Conservation (phyloP, 2,888 invertebrate genomes). For the Antitype chi region DNA sequence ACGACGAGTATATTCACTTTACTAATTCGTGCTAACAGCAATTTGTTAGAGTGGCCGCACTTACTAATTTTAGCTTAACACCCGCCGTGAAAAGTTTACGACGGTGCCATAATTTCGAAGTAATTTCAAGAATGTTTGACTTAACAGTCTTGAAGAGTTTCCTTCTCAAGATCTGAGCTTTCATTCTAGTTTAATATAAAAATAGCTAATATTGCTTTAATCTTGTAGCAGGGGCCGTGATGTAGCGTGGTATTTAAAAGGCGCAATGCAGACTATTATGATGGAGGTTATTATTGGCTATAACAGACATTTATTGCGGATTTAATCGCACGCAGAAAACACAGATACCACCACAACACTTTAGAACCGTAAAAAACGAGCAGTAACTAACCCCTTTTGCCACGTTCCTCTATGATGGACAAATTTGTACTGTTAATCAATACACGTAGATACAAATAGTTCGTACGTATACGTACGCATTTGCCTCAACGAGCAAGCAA, state of each 20-base stretch:
- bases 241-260: constrained; percentile 53
- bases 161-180: constrained; percentile 79
- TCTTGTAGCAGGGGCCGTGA: constrained; percentile 55
- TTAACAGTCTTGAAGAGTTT: constrained; percentile 83
- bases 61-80: constrained; percentile 88
- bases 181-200: constrained; percentile 79
- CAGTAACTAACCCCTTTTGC: not conserved
- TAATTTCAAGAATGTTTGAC: constrained; percentile 88
- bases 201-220: constrained; percentile 64
- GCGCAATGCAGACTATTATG: constrained; percentile 46
- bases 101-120: constrained; percentile 88
- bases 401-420: constrained; percentile 32
- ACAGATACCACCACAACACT: not conserved
- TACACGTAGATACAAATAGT: constrained; percentile 54
- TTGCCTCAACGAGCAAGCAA: constrained; percentile 85
- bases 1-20: constrained; percentile 82
- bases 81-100: constrained; percentile 87
- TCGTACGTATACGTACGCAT: constrained; percentile 69
- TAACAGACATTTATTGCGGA: constrained; percentile 15
- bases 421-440: constrained; percentile 57
- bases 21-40: constrained; percentile 87
- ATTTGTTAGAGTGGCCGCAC: constrained; percentile 86
- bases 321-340: not conserved
- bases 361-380: constrained; percentile 11
- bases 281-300: constrained; percentile 30